Evolutionary conservation across 2,888 invertebrate species (phyloP), one percentile per base, ranked within the genome.

Genomic region (Tetrapedia diversipes): DNA sequence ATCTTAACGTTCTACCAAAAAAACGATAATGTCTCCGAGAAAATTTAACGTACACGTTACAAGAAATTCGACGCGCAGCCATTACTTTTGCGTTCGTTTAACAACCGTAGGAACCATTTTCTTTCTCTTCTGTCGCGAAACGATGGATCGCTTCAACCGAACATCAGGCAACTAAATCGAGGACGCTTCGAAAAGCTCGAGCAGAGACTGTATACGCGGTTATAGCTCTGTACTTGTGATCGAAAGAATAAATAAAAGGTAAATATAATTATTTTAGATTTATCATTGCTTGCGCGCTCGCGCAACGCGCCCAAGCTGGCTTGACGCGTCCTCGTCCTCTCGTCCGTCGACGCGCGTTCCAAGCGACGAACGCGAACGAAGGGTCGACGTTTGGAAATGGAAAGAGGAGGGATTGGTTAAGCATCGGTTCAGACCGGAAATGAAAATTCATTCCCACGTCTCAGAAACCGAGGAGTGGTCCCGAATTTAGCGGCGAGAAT

Each of bases 401-500:
- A 10, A 8, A 27, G 4, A 27, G 4, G 4, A 10, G 22, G 4
- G 10, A 27, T 27, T 16, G 16, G n/a, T n/a, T n/a, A n/a, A n/a
- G n/a, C n/a, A n/a, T n/a, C n/a, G n/a, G n/a, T n/a, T n/a, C n/a
- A n/a, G n/a, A n/a, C n/a, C n/a, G n/a, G n/a, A n/a, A n/a, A n/a
- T n/a, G n/a, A n/a, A n/a, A n/a, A n/a, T n/a, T n/a, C n/a, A n/a
- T n/a, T n/a, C n/a, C n/a, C n/a, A n/a, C n/a, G n/a, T n/a, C n/a
- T n/a, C n/a, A 76, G 75, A 86, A 34, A 43, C 2, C 4, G 56
- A 68, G 54, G 53, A 72, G 32, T n/a, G 67, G 41, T 71, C 63
- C 64, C 45, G 54, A 70, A 68, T 73, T 29, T 75, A 76, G 65
- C 66, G 76, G 80, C 67, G 73, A 79, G 74, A 61, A 29, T n/a